These are phyloP conservation scores for Plagodis dolabraria DNA, from an alignment of 2,888 invertebrate genomes.

Conservation along the genomic window DNA sequence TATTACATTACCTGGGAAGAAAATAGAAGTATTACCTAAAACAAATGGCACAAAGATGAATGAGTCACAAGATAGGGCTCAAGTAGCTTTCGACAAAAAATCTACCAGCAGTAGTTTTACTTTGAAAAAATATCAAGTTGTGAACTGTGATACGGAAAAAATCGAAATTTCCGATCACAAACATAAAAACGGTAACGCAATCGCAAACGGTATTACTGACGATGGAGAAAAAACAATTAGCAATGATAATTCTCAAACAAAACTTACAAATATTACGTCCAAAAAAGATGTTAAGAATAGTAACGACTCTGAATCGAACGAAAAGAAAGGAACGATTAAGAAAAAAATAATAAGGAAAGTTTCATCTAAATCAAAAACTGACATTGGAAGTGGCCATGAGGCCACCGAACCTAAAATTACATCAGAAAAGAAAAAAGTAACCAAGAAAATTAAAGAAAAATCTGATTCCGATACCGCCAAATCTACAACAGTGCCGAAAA, in stretches of 20 bases:
- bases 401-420: slow-evolving; percentile 57
- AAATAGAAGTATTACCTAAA: slow-evolving; percentile 48
- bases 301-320: slow-evolving; percentile 55
- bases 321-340: slow-evolving; percentile 74
- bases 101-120: slow-evolving; percentile 50
- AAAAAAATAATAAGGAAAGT: slow-evolving; percentile 78
- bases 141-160: slow-evolving; percentile 51
- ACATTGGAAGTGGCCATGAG: slow-evolving; percentile 59
- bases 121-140: slow-evolving; percentile 70
- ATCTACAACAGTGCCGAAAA: slow-evolving; percentile 72
- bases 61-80: slow-evolving; percentile 40
- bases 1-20: slow-evolving; percentile 73
- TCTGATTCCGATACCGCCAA: slow-evolving; percentile 64
- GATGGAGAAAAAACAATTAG: slow-evolving; percentile 49
- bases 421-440: slow-evolving; percentile 73
- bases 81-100: slow-evolving; percentile 44
- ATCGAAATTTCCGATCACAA: slow-evolving; percentile 49
- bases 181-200: slow-evolving; percentile 49
- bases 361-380: slow-evolving; percentile 76
- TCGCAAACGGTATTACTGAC: slow-evolving; percentile 55
- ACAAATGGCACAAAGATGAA: slow-evolving; percentile 46
- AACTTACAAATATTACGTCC: slow-evolving; percentile 44
- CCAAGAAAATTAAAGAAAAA: slow-evolving; percentile 75
- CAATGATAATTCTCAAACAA: slow-evolving; percentile 49
- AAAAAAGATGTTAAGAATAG: slow-evolving; percentile 63